Conservation (phyloP, 2,797 vertebrate species). For the Pangasius sanitwongsei region DNA sequence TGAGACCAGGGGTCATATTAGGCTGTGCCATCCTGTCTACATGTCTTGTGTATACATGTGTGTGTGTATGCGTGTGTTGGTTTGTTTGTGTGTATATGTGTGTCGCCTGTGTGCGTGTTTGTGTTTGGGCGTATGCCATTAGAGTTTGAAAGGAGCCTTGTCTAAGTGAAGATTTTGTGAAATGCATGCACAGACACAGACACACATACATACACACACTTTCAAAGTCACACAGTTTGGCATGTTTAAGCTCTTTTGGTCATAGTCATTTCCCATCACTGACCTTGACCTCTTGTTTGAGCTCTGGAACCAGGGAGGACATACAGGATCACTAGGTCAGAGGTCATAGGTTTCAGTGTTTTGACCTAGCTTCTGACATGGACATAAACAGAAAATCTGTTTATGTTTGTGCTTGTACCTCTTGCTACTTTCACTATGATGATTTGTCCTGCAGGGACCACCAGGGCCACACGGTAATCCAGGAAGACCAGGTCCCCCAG, state of each 20-base stretch:
- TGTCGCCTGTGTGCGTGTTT: neutral
- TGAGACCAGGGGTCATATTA: conserved; percentile 11
- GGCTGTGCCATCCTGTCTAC: conserved; percentile 52
- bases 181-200: neutral
- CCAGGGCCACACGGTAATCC: conserved; percentile 92
- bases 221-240: neutral
- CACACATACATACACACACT: neutral
- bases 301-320: neutral
- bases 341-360: neutral
- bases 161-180: neutral
- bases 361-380: neutral
- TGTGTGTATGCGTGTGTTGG: neutral
- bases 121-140: neutral
- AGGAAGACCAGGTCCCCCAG: conserved; percentile 84
- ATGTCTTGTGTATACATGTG: conserved; percentile 35
- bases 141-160: neutral
- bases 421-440: neutral
- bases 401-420: conserved; percentile 26
- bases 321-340: neutral
- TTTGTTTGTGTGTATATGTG: conserved; percentile 12
- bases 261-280: neutral
- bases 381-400: neutral
- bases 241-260: neutral
- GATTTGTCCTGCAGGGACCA: conserved; percentile 78
- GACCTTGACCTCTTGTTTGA: conserved; percentile 18